These are phyloP conservation scores for Onychorhynchus coronatus DNA, from an alignment of 2,113 vertebrate species.

Conservation along the genomic window DNA sequence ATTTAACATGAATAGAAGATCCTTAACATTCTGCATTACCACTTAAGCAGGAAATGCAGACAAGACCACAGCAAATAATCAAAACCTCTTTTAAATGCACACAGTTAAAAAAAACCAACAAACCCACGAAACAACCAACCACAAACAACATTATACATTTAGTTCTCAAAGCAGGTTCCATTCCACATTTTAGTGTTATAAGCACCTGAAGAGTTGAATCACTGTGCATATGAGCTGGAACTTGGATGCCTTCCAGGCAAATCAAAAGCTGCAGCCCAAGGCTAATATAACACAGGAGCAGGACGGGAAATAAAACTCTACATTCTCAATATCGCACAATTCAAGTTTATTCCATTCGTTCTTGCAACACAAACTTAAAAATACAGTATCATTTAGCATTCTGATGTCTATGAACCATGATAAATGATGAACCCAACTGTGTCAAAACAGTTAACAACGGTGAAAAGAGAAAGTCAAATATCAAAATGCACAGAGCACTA, in stretches of 20 bases:
- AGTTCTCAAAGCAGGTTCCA: background rate
- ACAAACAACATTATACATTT: background rate
- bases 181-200: background rate
- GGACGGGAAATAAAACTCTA: background rate
- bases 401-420: slow-evolving; percentile 73
- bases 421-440: slow-evolving; percentile 72
- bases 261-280: background rate
- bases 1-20: background rate
- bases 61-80: background rate
- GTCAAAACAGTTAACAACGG: slow-evolving; percentile 73
- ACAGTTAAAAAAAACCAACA: background rate
- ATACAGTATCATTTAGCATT: slow-evolving; percentile 81
- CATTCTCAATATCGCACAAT: slow-evolving; percentile 70
- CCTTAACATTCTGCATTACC: background rate
- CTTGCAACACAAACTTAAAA: slow-evolving; percentile 81
- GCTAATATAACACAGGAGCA: background rate
- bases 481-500: slow-evolving; percentile 79
- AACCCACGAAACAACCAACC: background rate
- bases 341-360: slow-evolving; percentile 86
- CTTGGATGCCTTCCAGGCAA: background rate
- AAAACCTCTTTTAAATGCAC: background rate
- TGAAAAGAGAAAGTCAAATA: slow-evolving; percentile 75
- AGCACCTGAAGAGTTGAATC: background rate
- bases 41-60: background rate
- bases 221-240: background rate